Conservation (phyloP, 2,797 vertebrate genomes). For the Stomatorhinus walkeri region DNA sequence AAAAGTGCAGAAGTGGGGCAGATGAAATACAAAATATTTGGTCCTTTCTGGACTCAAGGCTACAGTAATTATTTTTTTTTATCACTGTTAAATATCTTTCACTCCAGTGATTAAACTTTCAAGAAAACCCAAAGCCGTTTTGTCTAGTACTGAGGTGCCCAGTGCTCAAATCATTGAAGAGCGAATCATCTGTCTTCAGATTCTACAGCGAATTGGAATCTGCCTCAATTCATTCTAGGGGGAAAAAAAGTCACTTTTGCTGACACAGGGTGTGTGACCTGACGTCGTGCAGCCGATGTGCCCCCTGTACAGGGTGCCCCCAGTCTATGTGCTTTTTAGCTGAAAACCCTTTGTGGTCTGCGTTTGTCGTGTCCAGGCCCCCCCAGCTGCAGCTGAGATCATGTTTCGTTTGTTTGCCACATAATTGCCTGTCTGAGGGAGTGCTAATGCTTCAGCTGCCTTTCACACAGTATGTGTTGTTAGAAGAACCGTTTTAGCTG, state of each 20-base stretch:
- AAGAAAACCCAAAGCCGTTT: background rate
- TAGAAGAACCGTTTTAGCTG: background rate
- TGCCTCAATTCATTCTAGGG: background rate
- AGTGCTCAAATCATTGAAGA: slow-evolving; percentile 16
- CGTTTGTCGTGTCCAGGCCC: background rate
- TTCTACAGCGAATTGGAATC: background rate
- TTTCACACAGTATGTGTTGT: background rate
- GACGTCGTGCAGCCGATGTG: too few relatives aligned
- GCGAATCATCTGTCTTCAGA: background rate
- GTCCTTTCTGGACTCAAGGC: background rate
- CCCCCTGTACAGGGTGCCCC: too few relatives aligned
- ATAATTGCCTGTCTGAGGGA: background rate
- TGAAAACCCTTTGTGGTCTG: too few relatives aligned
- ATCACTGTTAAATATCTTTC: background rate
- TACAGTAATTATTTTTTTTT: background rate
- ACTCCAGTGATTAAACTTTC: background rate
- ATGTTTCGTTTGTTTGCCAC: background rate
- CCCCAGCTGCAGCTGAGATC: background rate
- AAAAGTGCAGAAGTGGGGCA: background rate
- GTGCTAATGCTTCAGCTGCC: background rate
- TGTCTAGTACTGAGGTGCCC: background rate
- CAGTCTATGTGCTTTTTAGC: background rate
- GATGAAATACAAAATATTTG: background rate
- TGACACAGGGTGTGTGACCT: background rate
- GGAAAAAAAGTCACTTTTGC: background rate